Conservation (phyloP, 2,797 vertebrate genomes). For the Anguilla marmorata region DNA sequence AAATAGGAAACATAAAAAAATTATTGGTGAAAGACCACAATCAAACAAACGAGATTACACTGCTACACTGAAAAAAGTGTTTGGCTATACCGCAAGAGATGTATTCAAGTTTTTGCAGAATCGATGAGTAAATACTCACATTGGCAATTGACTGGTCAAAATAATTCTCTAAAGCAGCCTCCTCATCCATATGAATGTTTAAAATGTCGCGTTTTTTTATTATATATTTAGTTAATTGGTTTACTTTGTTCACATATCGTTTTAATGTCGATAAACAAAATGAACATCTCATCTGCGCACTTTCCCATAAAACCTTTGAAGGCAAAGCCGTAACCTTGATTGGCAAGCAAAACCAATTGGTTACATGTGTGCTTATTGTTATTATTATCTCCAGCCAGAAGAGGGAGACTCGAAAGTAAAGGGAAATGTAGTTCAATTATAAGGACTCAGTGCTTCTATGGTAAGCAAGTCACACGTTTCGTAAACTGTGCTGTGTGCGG, state of each 20-base stretch:
- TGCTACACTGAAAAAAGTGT: not conserved
- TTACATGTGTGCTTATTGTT: constrained; percentile 33
- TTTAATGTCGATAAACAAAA: not conserved
- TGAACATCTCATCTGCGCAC: not conserved
- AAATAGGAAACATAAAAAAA: not conserved
- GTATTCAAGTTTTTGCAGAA: not conserved
- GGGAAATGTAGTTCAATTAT: not conserved
- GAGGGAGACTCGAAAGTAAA: constrained; percentile 41
- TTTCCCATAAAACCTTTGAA: constrained; percentile 8
- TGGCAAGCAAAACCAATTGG: constrained; percentile 37
- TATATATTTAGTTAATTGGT: not conserved
- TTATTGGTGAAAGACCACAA: not conserved
- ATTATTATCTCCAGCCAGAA: constrained; percentile 47
- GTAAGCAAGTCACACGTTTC: not conserved
- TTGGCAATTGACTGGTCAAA: constrained; percentile 76
- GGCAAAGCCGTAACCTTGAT: not conserved
- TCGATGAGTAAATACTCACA: constrained; percentile 62
- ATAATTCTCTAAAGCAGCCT: constrained; percentile 72
- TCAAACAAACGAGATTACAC: not conserved
- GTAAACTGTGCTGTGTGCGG: not conserved
- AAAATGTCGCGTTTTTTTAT: not conserved
- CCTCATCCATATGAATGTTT: constrained; percentile 69
- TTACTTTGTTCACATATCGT: not conserved
- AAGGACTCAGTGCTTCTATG: not conserved
- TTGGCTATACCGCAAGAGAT: not conserved